Evolutionary conservation across 2,797 vertebrate genomes (phyloP), one percentile per base, ranked within the genome.

Genomic region (Gymnoscopelus braueri): DNA sequence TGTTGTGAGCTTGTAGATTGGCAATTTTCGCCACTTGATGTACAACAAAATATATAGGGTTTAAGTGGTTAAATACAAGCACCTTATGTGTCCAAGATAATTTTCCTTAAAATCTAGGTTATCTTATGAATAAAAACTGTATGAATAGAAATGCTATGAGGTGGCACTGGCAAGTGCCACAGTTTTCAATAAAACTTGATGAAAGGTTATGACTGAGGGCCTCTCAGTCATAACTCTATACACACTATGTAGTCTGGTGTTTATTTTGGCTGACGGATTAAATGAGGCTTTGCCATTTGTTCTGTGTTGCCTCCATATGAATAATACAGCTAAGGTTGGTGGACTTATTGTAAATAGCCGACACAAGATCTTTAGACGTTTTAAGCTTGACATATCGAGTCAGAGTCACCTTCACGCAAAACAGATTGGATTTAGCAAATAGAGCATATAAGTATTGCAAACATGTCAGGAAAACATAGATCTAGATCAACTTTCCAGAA

Each of bases 111-210:
- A 69, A 47, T 29, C n/a, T 3, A 44, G 47, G n/a, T 35, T 54
- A 69, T 71, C n/a, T 14, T 71, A 15, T 69, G 67, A 76, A 72
- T 74, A 48, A 59, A 61, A 35, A 65, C 56, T 62, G 35, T 71
- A 47, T 78, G 44, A 49, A 26, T 63, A 49, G 49, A n/a, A 26
- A 6, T 11, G 19, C 19, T 19, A 1, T 19, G 19, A 19, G 19
- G 19, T 19, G 19, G 19, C 19, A 19, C 19, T 19, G 19, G 19
- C 51, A 24, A 65, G 65, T 74, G 53, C 56, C 47, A 57, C 19
- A 7, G 29, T 32, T 2, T 32, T 32, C 48, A 13, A 69, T 70
- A 35, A 54, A 39, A 4, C n/a, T 23, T 44, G 39, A 39, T 39
- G 53, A 60, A 12, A 2, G 19, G 24, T 26, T 60, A 24, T 47